These are phyloP conservation scores for Malacoraja senta DNA, from an alignment of 2,797 vertebrate genomes.

Conservation along the genomic window DNA sequence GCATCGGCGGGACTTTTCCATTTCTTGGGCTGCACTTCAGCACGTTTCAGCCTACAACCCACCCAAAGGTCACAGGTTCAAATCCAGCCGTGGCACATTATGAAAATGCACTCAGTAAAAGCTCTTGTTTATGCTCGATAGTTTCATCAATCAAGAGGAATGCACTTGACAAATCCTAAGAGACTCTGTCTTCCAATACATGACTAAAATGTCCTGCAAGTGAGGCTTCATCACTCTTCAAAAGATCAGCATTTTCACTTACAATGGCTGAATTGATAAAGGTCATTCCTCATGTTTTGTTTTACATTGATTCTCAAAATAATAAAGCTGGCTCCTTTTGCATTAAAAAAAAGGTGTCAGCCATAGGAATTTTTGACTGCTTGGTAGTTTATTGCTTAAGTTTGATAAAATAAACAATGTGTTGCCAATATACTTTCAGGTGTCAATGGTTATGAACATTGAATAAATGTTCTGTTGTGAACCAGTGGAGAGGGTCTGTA, in stretches of 20 bases:
- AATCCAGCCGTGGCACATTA: neutral
- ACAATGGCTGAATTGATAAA: neutral
- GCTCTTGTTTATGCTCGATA: neutral
- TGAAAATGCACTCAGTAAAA: neutral
- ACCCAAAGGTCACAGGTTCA: neutral
- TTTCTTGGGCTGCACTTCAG: neutral
- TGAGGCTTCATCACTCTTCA: neutral
- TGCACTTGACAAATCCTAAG: neutral
- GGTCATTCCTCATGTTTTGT: neutral
- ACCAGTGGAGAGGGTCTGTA: neutral
- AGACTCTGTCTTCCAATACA: neutral
- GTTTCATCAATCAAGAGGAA: neutral
- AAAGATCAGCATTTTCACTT: neutral
- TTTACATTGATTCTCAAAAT: neutral
- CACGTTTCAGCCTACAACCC: neutral
- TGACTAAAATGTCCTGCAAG: neutral
- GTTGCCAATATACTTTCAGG: neutral
- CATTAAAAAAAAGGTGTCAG: neutral
- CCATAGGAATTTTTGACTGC: neutral
- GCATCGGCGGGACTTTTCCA: neutral
- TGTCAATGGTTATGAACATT: neutral
- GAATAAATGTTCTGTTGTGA: neutral
- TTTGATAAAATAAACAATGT: neutral
- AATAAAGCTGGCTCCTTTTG: neutral
- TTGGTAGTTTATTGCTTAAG: neutral